Conservation (phyloP, 2,113 vertebrate species). For the Toxotes chatareus region DNA sequence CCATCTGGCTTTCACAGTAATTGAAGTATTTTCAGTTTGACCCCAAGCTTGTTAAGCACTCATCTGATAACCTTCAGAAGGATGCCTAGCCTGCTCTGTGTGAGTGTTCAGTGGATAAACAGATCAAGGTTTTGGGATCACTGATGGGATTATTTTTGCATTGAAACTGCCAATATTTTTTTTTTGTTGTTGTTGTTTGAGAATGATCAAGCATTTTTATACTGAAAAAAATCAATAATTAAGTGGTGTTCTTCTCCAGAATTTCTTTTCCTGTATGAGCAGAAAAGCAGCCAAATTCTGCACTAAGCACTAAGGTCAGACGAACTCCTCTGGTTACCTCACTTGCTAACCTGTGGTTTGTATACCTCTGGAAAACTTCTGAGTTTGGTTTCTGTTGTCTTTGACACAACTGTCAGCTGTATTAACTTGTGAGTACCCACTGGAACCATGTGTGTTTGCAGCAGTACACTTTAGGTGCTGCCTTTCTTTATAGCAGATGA, state of each 20-base stretch:
- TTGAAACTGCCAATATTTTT: not conserved
- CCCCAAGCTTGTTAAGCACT: slow-evolving; percentile 53
- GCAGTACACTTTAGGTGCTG: not conserved
- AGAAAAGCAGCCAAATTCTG: too few species aligned
- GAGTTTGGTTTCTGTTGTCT: not conserved
- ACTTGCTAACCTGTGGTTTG: not conserved
- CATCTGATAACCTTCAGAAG: slow-evolving; percentile 49
- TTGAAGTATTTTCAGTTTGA: slow-evolving; percentile 44
- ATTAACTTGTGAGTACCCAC: not conserved
- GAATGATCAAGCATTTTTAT: not conserved
- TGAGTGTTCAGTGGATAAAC: not conserved
- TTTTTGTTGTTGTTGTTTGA: too few species aligned
- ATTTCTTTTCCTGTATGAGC: too few species aligned
- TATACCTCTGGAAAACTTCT: too few species aligned
- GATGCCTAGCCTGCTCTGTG: not conserved
- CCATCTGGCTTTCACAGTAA: slow-evolving; percentile 42
- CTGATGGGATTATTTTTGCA: not conserved
- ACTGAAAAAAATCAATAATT: not conserved
- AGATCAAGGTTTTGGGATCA: slow-evolving; percentile 2
- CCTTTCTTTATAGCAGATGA: not conserved
- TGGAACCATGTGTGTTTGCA: not conserved
- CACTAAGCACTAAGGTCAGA: too few species aligned
- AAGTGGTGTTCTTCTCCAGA: too few species aligned
- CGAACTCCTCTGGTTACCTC: too few species aligned
- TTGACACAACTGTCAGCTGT: not conserved